Percentiles rank a stretch among this genome's conserved stretches.
phyloP scores from a whole-genome alignment of 35 echinoderm and acorn worm genomes.

The Apostichopus japonicus region DNA sequence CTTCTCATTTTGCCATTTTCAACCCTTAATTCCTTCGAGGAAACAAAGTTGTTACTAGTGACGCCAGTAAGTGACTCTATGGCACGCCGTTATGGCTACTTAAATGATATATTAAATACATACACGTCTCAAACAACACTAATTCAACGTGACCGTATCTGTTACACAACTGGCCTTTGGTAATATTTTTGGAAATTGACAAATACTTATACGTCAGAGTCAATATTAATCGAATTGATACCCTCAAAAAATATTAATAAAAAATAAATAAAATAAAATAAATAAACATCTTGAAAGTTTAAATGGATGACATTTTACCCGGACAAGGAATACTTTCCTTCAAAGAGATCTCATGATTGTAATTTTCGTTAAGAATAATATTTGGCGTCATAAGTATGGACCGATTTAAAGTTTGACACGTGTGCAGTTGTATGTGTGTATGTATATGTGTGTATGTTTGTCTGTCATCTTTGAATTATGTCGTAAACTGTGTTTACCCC shows the following conservation, averaged over 20 bases:
- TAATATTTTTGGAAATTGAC: too few species aligned
- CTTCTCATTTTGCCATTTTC: not conserved
- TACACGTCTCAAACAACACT: conserved; percentile 4
- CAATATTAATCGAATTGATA: not conserved
- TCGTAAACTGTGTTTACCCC: not conserved
- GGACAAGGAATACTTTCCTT: too few species aligned
- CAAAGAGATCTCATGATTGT: too few species aligned
- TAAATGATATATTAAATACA: not conserved
- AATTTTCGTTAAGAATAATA: not conserved
- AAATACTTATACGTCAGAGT: not conserved
- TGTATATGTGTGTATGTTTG: not conserved
- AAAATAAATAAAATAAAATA: not conserved
- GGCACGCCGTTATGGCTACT: conserved; percentile 27
- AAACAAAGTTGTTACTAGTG: not conserved
- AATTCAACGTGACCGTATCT: conserved; percentile 3
- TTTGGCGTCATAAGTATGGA: not conserved
- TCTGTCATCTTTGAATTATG: not conserved
- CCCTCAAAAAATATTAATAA: not conserved
- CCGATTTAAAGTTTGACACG: not conserved
- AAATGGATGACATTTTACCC: too few species aligned
- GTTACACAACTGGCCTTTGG: not conserved
- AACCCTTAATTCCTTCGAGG: conserved; percentile 5
- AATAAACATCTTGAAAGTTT: too few species aligned
- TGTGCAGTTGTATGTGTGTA: not conserved
- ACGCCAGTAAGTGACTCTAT: conserved; percentile 38